A percentile compares a stretch with the other conserved stretches of the same genome.
Evolutionary conservation across 2,888 invertebrate species (phyloP).

Genomic region (Pammene aurita): DNA sequence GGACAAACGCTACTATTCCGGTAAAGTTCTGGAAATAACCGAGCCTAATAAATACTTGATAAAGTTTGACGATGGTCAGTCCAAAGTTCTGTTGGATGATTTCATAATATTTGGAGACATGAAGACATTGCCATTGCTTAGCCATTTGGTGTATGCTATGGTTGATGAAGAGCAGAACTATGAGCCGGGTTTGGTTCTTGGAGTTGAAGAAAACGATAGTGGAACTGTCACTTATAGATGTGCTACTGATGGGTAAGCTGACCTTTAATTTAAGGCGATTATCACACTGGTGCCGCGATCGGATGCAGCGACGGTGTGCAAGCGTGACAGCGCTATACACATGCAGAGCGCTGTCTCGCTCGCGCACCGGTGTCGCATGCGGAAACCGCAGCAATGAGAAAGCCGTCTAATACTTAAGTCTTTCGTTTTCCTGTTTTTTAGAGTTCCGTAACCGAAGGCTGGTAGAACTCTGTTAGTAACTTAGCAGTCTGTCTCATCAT

Average conservation of each 20-base stretch:
- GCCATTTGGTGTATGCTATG: conserved; percentile 82
- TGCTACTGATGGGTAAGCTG: conserved; percentile 78
- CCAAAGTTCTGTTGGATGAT: conserved; percentile 83
- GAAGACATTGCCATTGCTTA: conserved; percentile 78
- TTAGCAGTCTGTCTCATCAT: too few species aligned
- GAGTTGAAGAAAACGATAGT: conserved; percentile 71
- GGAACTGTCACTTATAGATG: conserved; percentile 77
- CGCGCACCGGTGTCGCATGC: too few species aligned
- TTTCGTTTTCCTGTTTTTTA: too few species aligned
- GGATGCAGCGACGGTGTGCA: too few species aligned
- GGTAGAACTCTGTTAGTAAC: too few species aligned
- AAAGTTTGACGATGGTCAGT: conserved; percentile 85
- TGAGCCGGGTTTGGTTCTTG: conserved; percentile 79
- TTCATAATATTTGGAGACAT: conserved; percentile 84
- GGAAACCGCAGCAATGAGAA: too few species aligned
- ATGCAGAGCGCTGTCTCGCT: too few species aligned
- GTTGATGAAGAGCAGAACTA: conserved; percentile 81
- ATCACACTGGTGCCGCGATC: too few species aligned
- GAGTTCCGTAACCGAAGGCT: too few species aligned
- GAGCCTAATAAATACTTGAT: conserved; percentile 85
- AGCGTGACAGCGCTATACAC: too few species aligned
- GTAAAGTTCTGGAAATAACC: conserved; percentile 81
- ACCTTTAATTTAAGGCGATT: too few species aligned
- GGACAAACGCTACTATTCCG: conserved; percentile 87
- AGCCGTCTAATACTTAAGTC: too few species aligned